phyloP scores from a whole-genome alignment of 2,113 vertebrate species.

The Hemibagrus wyckioides region DNA sequence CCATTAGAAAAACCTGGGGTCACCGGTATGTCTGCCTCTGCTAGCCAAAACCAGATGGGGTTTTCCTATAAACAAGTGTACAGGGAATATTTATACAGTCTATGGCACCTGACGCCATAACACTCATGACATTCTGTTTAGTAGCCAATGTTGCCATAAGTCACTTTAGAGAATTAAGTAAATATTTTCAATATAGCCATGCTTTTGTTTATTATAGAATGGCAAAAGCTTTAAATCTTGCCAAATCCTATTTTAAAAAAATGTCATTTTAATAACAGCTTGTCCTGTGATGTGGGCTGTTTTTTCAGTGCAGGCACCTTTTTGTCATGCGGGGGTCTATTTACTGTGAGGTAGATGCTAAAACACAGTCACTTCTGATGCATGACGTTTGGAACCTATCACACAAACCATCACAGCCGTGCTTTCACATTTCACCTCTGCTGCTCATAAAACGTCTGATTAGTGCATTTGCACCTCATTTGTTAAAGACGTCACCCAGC shows the following conservation, averaged over 20 bases:
- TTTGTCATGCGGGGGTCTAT: slow-evolving; percentile 83
- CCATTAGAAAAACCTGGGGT: slow-evolving; percentile 91
- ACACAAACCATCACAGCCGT: slow-evolving; percentile 11
- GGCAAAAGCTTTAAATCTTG: slow-evolving; percentile 93
- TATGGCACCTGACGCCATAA: slow-evolving; percentile 98
- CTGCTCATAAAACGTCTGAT: slow-evolving; percentile 46
- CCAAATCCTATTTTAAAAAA: slow-evolving; percentile 92
- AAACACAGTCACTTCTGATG: slow-evolving; percentile 82
- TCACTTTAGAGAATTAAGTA: slow-evolving; percentile 98
- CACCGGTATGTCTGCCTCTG: slow-evolving; percentile 85
- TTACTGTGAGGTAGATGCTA: slow-evolving; percentile 89
- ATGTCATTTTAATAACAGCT: slow-evolving; percentile 93
- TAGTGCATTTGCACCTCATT: slow-evolving; percentile 47
- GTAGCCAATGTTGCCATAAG: slow-evolving; percentile 97
- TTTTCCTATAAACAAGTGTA: slow-evolving; percentile 99
- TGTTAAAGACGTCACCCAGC: slow-evolving; percentile 51
- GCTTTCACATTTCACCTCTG: slow-evolving; percentile 35
- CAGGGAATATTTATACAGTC: slow-evolving; percentile 95
- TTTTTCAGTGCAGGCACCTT: slow-evolving; percentile 80
- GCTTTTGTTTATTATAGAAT: slow-evolving; percentile 99
- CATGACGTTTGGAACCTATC: slow-evolving; percentile 51
- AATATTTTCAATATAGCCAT: slow-evolving; percentile 98
- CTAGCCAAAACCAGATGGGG: slow-evolving; percentile 92
- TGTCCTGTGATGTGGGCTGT: slow-evolving; percentile 85
- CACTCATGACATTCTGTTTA: slow-evolving; percentile 96